Evolutionary conservation across 1,140 invertebrate genomes (phyloP), one percentile per base, ranked within the genome.

Genomic region (Brachionus rubens): DNA sequence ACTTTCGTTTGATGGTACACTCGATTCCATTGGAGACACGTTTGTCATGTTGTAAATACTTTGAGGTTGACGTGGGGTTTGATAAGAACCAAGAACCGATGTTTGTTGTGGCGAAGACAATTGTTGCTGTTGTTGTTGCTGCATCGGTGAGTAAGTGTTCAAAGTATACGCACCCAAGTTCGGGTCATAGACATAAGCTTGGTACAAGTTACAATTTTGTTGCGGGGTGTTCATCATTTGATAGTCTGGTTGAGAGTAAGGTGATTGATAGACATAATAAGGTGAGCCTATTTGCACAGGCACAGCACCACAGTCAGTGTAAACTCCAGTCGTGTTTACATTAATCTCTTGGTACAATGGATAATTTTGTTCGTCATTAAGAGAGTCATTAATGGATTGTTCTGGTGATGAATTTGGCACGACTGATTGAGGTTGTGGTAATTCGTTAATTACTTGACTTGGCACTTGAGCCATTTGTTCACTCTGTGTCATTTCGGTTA

Each of bases 21-120:
- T 65, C 2, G 59, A 65, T 12, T 65, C 40, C 59, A 72, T 72
- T 50, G 68, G 68, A 7, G 68, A 72, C 46, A 72, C 24, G 68
- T 36, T 54, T 14, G 33, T 19, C 46, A 72, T 54, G 24, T 72
- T 40, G 19, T 40, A 54, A 19, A 40, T 24, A 33, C 21, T 48
- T 48, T 72, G 68, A 24, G 68, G 28, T 21, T 72, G 68, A 50
- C 46, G 43, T 24, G 68, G 68, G 19, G 68, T 72, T 19, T 72
- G 68, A 28, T 72, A 72, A 1, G 68, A 72, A 16, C 30, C 46
- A 6, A 72, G 46, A 30, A 72, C 5, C n/a, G 46, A 50, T 12
- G 43, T 19, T 21, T 72, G 68, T 19, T 48, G 65, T 47, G 65
- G 65, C 1, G 65, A 68, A 2, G 65, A 43, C 10, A 68, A 30